Evolutionary conservation across 2,888 invertebrate genomes (phyloP), one percentile per base, ranked within the genome.

Genomic region (Caenorhabditis sp.): DNA sequence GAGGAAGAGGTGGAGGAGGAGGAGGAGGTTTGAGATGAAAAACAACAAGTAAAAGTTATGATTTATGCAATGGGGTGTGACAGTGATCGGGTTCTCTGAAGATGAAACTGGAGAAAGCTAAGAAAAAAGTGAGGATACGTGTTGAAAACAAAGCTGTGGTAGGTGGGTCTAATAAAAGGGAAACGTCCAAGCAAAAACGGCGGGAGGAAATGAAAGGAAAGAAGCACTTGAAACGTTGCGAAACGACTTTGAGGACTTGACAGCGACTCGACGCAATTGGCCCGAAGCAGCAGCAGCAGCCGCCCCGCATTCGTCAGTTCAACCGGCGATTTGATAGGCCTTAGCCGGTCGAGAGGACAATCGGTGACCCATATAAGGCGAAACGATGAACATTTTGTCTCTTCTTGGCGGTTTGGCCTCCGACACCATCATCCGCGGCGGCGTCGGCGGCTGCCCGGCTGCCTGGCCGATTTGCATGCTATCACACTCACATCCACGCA

Each of bases 361-460:
- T 70, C 70, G 70, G 70, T 70, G 70, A 70, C 70, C 70, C 70
- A 70, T 70, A 70, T 70, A 70, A 59, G 53, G 70, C 48, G 58
- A 68, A 59, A 50, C 59, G 52, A 59, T 52, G 70, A 70, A 70
- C 58, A 68, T 52, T 66, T 66, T 66, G 66, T 70, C 70, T 70
- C 70, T 59, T 70, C 70, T 59, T 61, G 70, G 70, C 52, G 70
- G 59, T 70, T 43, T 70, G 37, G 59, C 59, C 70, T 68, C 68
- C 26, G 15, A 43, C 50, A 50, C 48, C 50, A 45, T 50, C 52
- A 35, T 35, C 59, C 58, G 55, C 37, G n/a, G 50, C 15, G n/a
- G n/a, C n/a, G n/a, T n/a, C n/a, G n/a, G n/a, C n/a, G n/a, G n/a
- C 35, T 5, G 52, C 35, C 9, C 15, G 24, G 52, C 17, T 43